A percentile compares a stretch with the other conserved stretches of the same genome.
phyloP scores from a whole-genome alignment of 2,888 invertebrate genomes.

The Tribolium freemani region DNA sequence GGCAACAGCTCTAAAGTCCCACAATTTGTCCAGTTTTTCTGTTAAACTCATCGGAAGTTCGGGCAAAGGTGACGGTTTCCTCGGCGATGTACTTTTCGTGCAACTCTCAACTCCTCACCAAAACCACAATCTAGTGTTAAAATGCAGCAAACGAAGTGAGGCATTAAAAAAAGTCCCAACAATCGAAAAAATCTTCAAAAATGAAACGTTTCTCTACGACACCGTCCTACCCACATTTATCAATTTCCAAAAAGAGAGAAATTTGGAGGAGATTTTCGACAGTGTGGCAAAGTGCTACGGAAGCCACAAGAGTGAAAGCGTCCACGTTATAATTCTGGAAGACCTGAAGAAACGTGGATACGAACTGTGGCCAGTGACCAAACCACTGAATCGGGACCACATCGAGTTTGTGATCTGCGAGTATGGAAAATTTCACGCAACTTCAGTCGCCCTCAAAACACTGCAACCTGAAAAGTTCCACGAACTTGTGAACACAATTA shows the following conservation, averaged over 20 bases:
- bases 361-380: slow-evolving; percentile 47
- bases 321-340: slow-evolving; percentile 51
- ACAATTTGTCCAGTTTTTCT: background rate
- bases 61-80: slow-evolving; percentile 12
- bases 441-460: slow-evolving; percentile 20
- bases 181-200: background rate
- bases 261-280: slow-evolving; percentile 3
- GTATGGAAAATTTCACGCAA: slow-evolving; percentile 50
- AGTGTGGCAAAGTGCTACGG: slow-evolving; percentile 24
- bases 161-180: background rate
- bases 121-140: slow-evolving; percentile 21
- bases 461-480: slow-evolving; percentile 38
- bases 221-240: slow-evolving; percentile 13
- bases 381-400: slow-evolving; percentile 53
- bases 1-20: background rate
- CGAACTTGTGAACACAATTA: no score
- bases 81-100: slow-evolving; percentile 24
- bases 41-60: background rate
- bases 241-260: slow-evolving; percentile 7
- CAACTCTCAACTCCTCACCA: background rate
- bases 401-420: slow-evolving; percentile 49
- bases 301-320: slow-evolving; percentile 5
- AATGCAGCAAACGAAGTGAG: slow-evolving; percentile 23
- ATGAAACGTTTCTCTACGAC: slow-evolving; percentile 23
- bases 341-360: slow-evolving; percentile 51